These are phyloP conservation scores for Malurus elegans DNA, from an alignment of 2,113 vertebrate genomes.

Conservation along the genomic window DNA sequence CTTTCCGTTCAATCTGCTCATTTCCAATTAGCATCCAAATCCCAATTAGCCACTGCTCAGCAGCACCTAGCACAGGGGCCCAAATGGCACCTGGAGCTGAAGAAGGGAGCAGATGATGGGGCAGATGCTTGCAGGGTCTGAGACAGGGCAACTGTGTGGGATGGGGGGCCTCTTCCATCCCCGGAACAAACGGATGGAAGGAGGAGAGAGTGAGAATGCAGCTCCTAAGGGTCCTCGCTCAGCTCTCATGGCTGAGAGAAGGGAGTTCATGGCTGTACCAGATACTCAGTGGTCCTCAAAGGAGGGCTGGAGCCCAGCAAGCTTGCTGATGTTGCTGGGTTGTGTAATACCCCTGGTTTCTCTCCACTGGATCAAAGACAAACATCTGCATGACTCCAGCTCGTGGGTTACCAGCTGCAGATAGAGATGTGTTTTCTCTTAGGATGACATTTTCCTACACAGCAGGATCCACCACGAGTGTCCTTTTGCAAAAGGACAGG, in stretches of 20 bases:
- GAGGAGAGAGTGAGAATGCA: background rate
- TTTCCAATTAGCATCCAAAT: slow-evolving; percentile 66
- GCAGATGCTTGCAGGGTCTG: background rate
- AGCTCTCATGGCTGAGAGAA: background rate
- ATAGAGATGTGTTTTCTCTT: background rate
- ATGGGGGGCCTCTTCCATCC: background rate
- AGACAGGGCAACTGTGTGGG: background rate
- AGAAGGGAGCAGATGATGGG: background rate
- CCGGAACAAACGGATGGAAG: background rate
- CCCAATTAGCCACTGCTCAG: slow-evolving; percentile 34
- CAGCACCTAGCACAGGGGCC: background rate
- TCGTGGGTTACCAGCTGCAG: background rate
- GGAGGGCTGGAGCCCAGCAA: background rate
- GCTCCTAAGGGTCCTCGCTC: background rate
- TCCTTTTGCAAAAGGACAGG: background rate
- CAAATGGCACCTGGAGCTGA: background rate
- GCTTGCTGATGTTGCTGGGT: background rate
- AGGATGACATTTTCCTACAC: background rate
- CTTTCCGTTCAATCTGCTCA: slow-evolving; percentile 24
- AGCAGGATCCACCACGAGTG: background rate
- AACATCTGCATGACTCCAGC: background rate
- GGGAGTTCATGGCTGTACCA: background rate
- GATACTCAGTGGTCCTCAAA: background rate
- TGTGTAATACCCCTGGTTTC: background rate
- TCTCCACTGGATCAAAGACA: background rate